These are phyloP conservation scores for Meteorus sp. DNA, from an alignment of 1,140 invertebrate genomes.

Conservation along the genomic window DNA sequence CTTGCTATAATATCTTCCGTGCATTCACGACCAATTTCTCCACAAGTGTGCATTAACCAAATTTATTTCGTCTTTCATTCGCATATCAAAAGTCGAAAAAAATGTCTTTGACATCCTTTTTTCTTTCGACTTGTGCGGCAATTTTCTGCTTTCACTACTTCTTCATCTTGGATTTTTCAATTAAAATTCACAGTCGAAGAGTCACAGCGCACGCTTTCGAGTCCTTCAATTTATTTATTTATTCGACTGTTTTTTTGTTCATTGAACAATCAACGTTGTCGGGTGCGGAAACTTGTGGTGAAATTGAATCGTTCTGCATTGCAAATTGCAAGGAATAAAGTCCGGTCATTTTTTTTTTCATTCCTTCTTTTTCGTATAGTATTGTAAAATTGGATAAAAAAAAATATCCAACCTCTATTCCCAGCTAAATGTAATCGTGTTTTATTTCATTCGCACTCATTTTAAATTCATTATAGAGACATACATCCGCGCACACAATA, in stretches of 20 bases:
- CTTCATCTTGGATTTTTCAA: not conserved
- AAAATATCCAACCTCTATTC: not conserved
- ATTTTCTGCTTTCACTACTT: slow-evolving; percentile 9
- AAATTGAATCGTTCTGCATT: too few relatives aligned
- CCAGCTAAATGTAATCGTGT: not conserved
- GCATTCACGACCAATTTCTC: too few relatives aligned
- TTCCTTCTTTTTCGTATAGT: too few relatives aligned
- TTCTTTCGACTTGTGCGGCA: not conserved
- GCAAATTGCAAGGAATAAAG: not conserved
- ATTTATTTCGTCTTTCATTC: too few relatives aligned
- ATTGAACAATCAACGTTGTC: too few relatives aligned
- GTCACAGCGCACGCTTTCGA: slow-evolving; percentile 24
- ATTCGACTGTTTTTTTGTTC: not conserved
- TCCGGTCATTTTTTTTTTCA: not conserved
- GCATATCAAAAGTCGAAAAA: slow-evolving; percentile 1
- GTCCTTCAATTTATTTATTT: not conserved
- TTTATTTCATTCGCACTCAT: not conserved
- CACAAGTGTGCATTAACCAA: too few relatives aligned
- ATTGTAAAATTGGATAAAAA: not conserved
- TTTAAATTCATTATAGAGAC: not conserved
- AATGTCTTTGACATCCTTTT: too few relatives aligned
- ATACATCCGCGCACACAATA: not conserved
- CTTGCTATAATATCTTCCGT: too few relatives aligned
- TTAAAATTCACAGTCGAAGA: slow-evolving; percentile 25
- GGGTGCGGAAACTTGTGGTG: too few relatives aligned